Conservation (phyloP, 2,888 invertebrate species). For the Oscheius sp. region DNA sequence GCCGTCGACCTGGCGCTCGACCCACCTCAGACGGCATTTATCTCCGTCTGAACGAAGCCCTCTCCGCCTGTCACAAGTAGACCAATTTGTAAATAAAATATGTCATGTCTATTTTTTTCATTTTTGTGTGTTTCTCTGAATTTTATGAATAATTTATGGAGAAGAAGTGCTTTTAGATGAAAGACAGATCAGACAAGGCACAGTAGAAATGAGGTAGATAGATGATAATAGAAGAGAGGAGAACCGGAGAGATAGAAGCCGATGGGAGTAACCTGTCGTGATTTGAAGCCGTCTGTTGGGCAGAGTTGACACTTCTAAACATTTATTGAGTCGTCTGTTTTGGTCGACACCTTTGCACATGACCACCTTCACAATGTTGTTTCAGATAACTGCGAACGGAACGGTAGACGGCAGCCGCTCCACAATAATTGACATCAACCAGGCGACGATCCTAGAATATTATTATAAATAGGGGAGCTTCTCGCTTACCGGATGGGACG, state of each 20-base stretch:
- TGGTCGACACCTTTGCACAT: conserved; percentile 21
- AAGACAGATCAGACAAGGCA: conserved; percentile 24
- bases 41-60: conserved; percentile 14
- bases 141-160: no score
- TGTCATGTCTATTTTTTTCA: no score
- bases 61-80: conserved; percentile 10
- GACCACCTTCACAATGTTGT: conserved; percentile 28
- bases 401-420: conserved; percentile 48
- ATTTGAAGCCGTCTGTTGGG: conserved; percentile 14
- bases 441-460: conserved; percentile 33
- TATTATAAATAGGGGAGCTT: neutral
- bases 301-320: conserved; percentile 27
- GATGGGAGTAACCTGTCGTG: conserved; percentile 29
- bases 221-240: neutral
- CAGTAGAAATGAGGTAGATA: conserved; percentile 12
- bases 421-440: conserved; percentile 52
- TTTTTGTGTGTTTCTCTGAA: no score
- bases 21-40: conserved; percentile 24
- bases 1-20: conserved; percentile 2
- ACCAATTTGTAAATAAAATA: neutral
- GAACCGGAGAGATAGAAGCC: neutral
- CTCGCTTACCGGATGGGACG: conserved; percentile 36
- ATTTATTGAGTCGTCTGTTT: conserved; percentile 13
- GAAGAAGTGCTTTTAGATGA: no score
- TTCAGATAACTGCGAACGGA: conserved; percentile 46